phyloP scores from a whole-genome alignment of 2,113 vertebrate species.

The Agelaius phoeniceus region DNA sequence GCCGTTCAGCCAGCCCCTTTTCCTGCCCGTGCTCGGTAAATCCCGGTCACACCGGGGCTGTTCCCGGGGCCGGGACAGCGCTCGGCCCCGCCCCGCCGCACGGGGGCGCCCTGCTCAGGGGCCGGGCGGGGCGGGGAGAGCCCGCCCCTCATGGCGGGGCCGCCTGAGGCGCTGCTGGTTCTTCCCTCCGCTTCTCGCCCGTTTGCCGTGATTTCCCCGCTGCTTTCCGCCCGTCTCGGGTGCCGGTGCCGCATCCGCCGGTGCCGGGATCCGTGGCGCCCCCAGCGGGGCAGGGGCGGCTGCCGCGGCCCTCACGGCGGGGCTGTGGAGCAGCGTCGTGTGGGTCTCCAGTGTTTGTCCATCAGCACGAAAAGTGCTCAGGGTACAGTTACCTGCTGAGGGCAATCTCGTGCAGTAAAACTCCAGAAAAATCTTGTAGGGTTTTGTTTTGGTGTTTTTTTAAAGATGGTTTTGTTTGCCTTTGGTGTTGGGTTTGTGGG shows the following conservation, averaged over 20 bases:
- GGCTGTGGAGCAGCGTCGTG: rapidly evolving
- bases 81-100: background rate
- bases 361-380: background rate
- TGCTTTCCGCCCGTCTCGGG: rapidly evolving
- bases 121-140: background rate
- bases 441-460: background rate
- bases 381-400: rapidly evolving
- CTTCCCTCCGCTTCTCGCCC: rapidly evolving
- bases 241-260: background rate
- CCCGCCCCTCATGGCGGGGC: background rate
- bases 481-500: background rate
- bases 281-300: rapidly evolving
- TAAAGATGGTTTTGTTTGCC: background rate
- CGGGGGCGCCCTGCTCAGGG: background rate
- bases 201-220: rapidly evolving
- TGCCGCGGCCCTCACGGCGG: background rate
- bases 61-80: background rate
- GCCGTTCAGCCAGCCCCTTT: rapidly evolving
- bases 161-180: rapidly evolving
- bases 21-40: too few species aligned
- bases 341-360: background rate
- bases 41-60: background rate
- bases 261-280: background rate
- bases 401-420: background rate
- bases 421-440: background rate